These are phyloP conservation scores for Blastobasis lacticolella DNA, from an alignment of 2,888 invertebrate species.

Conservation along the genomic window DNA sequence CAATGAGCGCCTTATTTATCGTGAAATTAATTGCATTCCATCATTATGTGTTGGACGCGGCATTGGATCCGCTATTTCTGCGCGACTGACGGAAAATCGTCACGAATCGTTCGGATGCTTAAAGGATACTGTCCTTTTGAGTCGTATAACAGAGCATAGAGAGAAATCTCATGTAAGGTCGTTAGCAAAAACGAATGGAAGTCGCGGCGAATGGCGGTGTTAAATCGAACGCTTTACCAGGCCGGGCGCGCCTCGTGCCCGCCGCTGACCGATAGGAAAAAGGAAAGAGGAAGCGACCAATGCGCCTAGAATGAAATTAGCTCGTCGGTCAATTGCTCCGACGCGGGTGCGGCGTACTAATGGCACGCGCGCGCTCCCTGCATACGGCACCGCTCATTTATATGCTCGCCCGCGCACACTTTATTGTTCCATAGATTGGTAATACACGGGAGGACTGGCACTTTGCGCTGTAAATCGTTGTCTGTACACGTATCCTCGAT, in stretches of 20 bases:
- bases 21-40: too few relatives aligned
- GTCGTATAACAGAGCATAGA: too few relatives aligned
- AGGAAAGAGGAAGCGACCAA: slow-evolving; percentile 71
- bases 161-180: too few relatives aligned
- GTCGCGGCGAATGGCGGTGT: too few relatives aligned
- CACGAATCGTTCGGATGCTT: too few relatives aligned
- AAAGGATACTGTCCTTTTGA: too few relatives aligned
- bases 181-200: too few relatives aligned
- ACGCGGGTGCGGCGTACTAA: slow-evolving; percentile 60
- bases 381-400: slow-evolving; percentile 65
- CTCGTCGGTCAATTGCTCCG: slow-evolving; percentile 71
- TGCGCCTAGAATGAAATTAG: slow-evolving; percentile 71
- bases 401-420: slow-evolving; percentile 59
- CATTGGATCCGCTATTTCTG: too few relatives aligned
- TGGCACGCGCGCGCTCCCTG: slow-evolving; percentile 59
- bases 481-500: slow-evolving; percentile 68
- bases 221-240: too few relatives aligned
- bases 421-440: slow-evolving; percentile 73
- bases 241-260: slow-evolving; percentile 13
- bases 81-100: too few relatives aligned
- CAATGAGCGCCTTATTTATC: too few relatives aligned
- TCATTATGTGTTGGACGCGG: too few relatives aligned
- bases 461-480: slow-evolving; percentile 72
- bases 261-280: slow-evolving; percentile 71
- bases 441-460: slow-evolving; percentile 72